Conservation (phyloP, 2,113 vertebrate species). For the Strigops habroptila region DNA sequence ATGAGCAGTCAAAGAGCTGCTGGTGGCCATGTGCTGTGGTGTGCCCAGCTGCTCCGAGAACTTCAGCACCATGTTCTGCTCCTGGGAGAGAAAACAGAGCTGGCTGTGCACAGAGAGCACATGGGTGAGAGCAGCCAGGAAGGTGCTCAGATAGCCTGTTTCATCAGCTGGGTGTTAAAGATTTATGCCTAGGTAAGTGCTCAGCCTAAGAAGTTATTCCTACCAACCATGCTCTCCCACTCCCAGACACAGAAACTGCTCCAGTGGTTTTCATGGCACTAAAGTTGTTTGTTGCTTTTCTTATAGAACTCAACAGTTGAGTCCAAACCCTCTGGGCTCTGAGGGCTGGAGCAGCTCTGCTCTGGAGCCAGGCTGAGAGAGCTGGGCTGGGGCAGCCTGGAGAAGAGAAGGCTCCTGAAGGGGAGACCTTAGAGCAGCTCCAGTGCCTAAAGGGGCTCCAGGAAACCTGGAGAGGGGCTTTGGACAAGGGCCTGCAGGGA, state of each 20-base stretch:
- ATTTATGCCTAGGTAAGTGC: neutral
- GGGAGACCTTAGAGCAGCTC: too few species aligned
- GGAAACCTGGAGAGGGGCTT: too few species aligned
- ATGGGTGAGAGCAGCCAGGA: neutral
- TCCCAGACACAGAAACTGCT: neutral
- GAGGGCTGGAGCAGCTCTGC: too few species aligned
- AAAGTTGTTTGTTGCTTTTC: neutral
- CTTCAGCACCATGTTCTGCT: constrained; percentile 85
- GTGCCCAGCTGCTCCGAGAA: constrained; percentile 80
- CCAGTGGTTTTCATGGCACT: neutral
- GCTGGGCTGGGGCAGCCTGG: too few species aligned
- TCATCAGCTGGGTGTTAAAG: neutral
- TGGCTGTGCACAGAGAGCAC: neutral
- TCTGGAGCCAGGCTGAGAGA: neutral
- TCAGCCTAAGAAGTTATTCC: neutral
- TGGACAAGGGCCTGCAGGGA: too few species aligned
- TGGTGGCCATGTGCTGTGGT: constrained; percentile 74
- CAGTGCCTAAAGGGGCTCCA: too few species aligned
- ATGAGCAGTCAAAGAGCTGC: constrained; percentile 83
- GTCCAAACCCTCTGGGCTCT: neutral
- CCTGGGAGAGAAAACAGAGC: constrained; percentile 67
- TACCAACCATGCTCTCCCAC: neutral
- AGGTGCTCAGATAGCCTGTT: neutral
- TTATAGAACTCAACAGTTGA: neutral
- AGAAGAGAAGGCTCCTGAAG: too few species aligned